These are phyloP conservation scores for Serilophus lunatus DNA, from an alignment of 2,113 vertebrate species.

Conservation along the genomic window DNA sequence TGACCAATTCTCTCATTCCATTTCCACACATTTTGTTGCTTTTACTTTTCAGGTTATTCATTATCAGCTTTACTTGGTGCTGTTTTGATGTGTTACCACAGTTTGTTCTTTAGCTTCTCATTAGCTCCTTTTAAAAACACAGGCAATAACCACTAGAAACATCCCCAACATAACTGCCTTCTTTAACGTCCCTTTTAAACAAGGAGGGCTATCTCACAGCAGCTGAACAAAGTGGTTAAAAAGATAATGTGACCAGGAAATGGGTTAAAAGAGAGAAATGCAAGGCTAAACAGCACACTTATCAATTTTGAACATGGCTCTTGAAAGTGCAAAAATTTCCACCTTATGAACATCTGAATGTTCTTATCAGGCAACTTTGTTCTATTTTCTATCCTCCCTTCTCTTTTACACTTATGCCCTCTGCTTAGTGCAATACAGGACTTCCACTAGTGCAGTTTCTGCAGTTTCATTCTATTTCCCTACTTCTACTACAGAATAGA, in stretches of 20 bases:
- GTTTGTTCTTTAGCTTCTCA: background rate
- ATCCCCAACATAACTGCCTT: background rate
- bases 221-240: no score
- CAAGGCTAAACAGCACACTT: background rate
- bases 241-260: no score
- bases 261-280: background rate
- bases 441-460: background rate
- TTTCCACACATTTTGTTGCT: background rate
- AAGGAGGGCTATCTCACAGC: no score
- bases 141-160: background rate
- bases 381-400: background rate
- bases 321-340: background rate
- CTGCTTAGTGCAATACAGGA: background rate
- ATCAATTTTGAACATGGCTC: background rate
- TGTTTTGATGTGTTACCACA: background rate
- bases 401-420: background rate
- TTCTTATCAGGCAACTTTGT: background rate
- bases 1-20: rapidly evolving
- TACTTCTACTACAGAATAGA: background rate
- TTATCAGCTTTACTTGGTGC: background rate
- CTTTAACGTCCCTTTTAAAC: no score
- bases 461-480: background rate
- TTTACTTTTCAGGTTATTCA: background rate
- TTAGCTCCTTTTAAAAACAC: background rate
- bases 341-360: background rate